Percentiles rank a stretch among this genome's conserved stretches.
These are phyloP conservation scores for Ochlodes sylvanus DNA, from an alignment of 2,888 invertebrate genomes.

Conservation along the genomic window DNA sequence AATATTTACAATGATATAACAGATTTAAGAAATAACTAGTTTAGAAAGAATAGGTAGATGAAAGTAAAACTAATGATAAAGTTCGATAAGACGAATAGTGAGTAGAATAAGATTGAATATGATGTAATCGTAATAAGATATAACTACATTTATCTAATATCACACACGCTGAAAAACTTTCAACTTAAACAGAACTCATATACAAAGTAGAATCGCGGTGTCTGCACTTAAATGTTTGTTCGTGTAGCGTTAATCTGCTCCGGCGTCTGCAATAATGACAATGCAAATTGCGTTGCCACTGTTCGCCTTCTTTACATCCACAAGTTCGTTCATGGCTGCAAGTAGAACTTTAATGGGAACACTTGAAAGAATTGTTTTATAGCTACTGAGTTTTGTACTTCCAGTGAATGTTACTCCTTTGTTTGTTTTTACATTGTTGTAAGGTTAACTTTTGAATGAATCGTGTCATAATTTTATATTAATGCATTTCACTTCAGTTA, in stretches of 20 bases:
- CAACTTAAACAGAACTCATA: slow-evolving; percentile 35
- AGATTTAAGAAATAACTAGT: too few relatives aligned
- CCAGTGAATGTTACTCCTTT: slow-evolving; percentile 18
- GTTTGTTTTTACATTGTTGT: slow-evolving; percentile 8
- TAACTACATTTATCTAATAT: background rate
- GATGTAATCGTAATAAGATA: too few relatives aligned
- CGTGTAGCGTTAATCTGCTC: slow-evolving; percentile 39
- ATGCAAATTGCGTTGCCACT: slow-evolving; percentile 47
- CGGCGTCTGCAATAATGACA: slow-evolving; percentile 47
- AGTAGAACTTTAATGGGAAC: slow-evolving; percentile 38
- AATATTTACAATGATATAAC: too few relatives aligned
- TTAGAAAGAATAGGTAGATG: too few relatives aligned
- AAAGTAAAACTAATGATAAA: too few relatives aligned
- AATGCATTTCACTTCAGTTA: too few relatives aligned
- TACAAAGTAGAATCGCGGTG: slow-evolving; percentile 37
- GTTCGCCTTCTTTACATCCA: slow-evolving; percentile 42
- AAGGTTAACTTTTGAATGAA: background rate
- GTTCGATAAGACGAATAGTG: too few relatives aligned
- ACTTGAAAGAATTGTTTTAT: slow-evolving; percentile 39
- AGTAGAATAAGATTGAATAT: too few relatives aligned
- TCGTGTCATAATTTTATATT: too few relatives aligned
- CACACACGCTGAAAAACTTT: slow-evolving; percentile 18
- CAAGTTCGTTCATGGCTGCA: slow-evolving; percentile 37
- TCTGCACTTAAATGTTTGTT: slow-evolving; percentile 50
- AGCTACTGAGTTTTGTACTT: slow-evolving; percentile 27